Base-by-base conservation (phyloP, 1,140 invertebrate genomes). In the Pinna nobilis region DNA sequence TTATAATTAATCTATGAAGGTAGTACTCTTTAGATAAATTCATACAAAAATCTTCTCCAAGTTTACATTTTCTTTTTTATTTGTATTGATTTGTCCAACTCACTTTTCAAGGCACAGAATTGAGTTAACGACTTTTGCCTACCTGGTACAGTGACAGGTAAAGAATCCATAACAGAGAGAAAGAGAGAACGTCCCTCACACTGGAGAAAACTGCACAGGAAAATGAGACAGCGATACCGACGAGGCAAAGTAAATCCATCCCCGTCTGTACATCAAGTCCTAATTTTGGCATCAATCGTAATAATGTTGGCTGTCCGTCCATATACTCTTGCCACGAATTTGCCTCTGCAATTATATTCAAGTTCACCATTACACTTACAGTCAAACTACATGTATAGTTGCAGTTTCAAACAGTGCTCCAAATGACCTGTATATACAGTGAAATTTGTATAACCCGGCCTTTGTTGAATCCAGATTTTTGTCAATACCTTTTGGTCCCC, bases 121-220 rank as follows among this genome's bases (percentile, higher is more conserved):
- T n/a, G n/a, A n/a, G n/a, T n/a, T n/a, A n/a, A n/a, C 20, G 15
- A 5, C 15, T 18, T 41, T 15, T 32, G 23, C 23, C 73, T 76
- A 95, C 92, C 90, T 95, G 93, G 78, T 93, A 94, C 1, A 95
- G 77, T 1, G 94, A 95, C 77, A 93, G 93, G 87, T 95, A 96
- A 0, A 94, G 86, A 25, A 92, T 88, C 94, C 94, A 95, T 15
- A 95, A 87, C 33, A 91, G 77, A 23, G 90, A 89, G 87, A 94
- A 94, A n/a, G 82, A 80, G 3, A 89, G 57, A 37, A 79, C 82
- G 66, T 86, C 85, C 37, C 87, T 68, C 33, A 80, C 78, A 18
- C 51, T 64, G 41, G 74, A 74, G 7, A 79, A 86, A n/a, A 88
- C 74, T 37, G 88, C 76, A 70, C 84, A 82, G 44, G 85, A 78